Conservation (phyloP, 1,140 invertebrate genomes). For the Pogonognathellus flavescens region DNA sequence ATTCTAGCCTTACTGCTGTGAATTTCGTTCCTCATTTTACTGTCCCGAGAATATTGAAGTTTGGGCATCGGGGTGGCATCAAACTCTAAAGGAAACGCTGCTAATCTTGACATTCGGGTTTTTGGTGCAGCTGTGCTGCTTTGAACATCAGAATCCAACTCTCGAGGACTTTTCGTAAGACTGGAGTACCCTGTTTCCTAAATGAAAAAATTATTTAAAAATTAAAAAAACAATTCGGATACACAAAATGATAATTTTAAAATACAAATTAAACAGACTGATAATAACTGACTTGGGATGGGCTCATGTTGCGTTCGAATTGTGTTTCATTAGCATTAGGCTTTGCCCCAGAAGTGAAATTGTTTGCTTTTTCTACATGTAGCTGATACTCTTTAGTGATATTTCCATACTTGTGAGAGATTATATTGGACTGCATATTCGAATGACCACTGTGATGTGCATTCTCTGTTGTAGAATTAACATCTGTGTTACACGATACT, state of each 20-base stretch:
- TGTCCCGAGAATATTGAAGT: not conserved
- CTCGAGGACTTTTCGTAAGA: not conserved
- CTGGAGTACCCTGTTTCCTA: conserved; percentile 7
- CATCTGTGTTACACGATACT: not conserved
- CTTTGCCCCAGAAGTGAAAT: not conserved
- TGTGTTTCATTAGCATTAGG: not conserved
- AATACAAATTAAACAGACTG: too few relatives aligned
- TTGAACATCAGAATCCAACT: not conserved
- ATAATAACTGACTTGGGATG: not conserved
- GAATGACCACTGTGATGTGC: not conserved
- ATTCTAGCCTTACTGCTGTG: not conserved
- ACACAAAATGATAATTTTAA: not conserved
- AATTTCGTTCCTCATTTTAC: conserved; percentile 8
- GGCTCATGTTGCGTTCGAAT: not conserved
- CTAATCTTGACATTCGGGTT: not conserved
- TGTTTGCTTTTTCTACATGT: not conserved
- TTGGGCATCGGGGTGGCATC: conserved; percentile 27
- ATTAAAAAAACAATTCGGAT: not conserved
- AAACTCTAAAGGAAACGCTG: conserved; percentile 2
- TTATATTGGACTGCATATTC: not conserved
- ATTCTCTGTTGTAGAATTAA: not conserved
- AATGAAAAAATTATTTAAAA: not conserved
- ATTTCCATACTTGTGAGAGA: not conserved
- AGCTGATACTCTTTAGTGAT: not conserved
- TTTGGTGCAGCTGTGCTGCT: not conserved